These are phyloP conservation scores for Psammodynastes pulverulentus DNA, from an alignment of 2,113 vertebrate species.

Conservation along the genomic window DNA sequence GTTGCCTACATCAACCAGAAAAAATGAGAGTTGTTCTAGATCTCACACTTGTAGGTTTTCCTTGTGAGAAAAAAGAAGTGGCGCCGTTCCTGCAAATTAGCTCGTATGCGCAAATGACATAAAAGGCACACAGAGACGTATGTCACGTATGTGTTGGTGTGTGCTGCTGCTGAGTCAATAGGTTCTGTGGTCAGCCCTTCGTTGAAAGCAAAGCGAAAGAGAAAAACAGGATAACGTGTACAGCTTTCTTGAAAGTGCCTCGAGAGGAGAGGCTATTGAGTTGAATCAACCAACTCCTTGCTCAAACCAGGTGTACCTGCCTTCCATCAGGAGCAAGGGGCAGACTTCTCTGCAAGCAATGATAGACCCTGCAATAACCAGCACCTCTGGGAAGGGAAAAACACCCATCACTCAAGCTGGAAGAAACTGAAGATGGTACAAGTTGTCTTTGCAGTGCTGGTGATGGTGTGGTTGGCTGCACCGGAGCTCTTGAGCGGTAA, in stretches of 20 bases:
- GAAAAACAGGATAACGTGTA: background rate
- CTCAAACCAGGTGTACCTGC: background rate
- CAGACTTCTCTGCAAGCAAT: background rate
- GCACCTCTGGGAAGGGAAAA: too few relatives aligned
- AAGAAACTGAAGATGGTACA: background rate
- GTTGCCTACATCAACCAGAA: background rate
- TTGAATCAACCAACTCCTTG: background rate
- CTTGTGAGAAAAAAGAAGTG: background rate
- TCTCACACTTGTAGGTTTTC: background rate
- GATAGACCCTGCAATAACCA: rapidly evolving
- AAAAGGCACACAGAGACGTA: background rate
- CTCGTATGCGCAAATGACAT: background rate
- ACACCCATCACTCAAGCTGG: rapidly evolving
- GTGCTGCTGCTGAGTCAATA: background rate
- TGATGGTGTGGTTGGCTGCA: conserved; percentile 17
- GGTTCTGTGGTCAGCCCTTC: background rate
- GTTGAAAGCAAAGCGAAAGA: background rate
- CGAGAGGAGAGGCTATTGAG: background rate
- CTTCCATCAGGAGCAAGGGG: background rate
- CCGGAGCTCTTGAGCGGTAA: conserved; percentile 32
- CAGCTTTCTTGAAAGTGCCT: background rate
- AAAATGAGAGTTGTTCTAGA: background rate
- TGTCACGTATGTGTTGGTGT: too few relatives aligned
- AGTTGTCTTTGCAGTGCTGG: background rate
- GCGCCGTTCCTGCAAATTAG: background rate